These are phyloP conservation scores for Carpatolechia fugitivella DNA, from an alignment of 2,888 invertebrate genomes.

Conservation along the genomic window DNA sequence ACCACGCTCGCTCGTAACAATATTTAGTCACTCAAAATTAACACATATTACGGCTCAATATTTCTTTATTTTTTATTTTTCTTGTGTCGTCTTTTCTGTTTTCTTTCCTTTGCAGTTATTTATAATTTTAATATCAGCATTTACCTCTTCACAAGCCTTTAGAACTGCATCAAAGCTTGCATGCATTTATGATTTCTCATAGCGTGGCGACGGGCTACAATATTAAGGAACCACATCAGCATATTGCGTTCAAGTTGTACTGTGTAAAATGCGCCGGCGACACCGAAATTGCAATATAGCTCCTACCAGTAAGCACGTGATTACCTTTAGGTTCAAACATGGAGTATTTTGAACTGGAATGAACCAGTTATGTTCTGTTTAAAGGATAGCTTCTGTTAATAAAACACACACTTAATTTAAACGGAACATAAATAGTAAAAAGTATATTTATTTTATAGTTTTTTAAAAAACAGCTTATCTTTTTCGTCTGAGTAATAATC, in stretches of 20 bases:
- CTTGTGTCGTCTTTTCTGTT: no score
- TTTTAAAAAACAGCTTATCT: no score
- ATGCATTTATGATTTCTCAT: constrained; percentile 1
- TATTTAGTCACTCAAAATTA: no score
- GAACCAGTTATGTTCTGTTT: not conserved
- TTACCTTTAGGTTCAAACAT: constrained; percentile 34
- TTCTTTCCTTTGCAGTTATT: no score
- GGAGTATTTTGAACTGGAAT: constrained; percentile 22
- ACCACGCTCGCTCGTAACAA: no score
- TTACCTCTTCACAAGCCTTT: not conserved
- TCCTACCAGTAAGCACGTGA: constrained; percentile 47
- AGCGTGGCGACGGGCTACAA: constrained; percentile 10
- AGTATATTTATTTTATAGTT: no score
- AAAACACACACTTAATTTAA: no score
- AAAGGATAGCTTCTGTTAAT: no score
- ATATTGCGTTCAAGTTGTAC: constrained; percentile 35
- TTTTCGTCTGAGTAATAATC: no score
- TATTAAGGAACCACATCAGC: constrained; percentile 2
- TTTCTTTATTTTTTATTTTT: no score
- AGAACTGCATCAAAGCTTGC: not conserved
- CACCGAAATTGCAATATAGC: constrained; percentile 58
- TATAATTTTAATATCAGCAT: not conserved
- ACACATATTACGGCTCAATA: no score
- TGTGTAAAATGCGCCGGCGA: constrained; percentile 46
- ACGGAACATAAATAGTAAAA: no score